Base-by-base conservation (phyloP, 2,888 invertebrate genomes). In the Noctua pronuba region DNA sequence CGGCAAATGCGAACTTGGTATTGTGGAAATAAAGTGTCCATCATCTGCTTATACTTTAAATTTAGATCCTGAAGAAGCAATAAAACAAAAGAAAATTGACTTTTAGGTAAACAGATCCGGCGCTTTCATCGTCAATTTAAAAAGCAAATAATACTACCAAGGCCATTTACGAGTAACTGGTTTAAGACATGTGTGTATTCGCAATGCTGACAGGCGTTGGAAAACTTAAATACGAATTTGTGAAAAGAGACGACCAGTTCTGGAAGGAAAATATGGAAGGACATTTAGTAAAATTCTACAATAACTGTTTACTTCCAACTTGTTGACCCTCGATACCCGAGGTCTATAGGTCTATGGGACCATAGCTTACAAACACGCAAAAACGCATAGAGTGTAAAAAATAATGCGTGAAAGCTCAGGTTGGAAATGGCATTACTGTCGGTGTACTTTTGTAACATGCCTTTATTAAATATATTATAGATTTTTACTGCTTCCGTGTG, bases 271-370 rank as follows among this genome's bases (percentile, higher is more conserved):
- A n/a, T n/a, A n/a, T n/a, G n/a, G n/a, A n/a, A n/a, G n/a, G n/a
- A n/a, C n/a, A n/a, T n/a, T n/a, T n/a, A n/a, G n/a, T n/a, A n/a
- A n/a, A n/a, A n/a, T n/a, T n/a, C n/a, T n/a, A n/a, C n/a, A n/a
- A 55, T 46, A 67, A 67, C 67, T 64, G 66, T 44, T 66, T 66
- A 66, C 66, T 46, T 66, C 44, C 68, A 68, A 67, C 46, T 67
- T 4, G 66, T 66, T 67, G 35, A 68, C 49, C 52, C 68, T 35
- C 52, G 68, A 35, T 35, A 35, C 4, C 4, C 35, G 35, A 35
- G 16, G 35, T 1, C 68, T 68, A 24, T 52, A 52, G 8, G 52
- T 5, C n/a, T n/a, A n/a, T n/a, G n/a, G n/a, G n/a, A 69, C 10
- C 52, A 55, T 52, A n/a, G 69, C 52, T 69, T n/a, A 38, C 69